A percentile compares a stretch with the other conserved stretches of the same genome.
phyloP scores from a whole-genome alignment of 2,797 vertebrate genomes.

The Acanthurus lineatus region DNA sequence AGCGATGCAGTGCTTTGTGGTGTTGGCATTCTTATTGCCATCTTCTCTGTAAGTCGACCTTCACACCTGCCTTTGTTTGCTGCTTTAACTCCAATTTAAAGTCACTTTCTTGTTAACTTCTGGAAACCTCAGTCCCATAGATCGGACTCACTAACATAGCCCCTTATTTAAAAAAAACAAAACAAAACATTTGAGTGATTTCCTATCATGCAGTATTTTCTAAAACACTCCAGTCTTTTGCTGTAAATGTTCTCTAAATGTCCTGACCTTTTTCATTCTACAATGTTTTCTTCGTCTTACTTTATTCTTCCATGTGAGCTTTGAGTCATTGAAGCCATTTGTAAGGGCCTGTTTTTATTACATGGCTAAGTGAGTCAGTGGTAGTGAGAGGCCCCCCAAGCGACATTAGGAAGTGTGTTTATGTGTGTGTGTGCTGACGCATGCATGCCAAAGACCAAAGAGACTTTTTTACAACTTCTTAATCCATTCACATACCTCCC shows the following conservation, averaged over 20 bases:
- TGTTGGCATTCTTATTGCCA: slow-evolving; percentile 95
- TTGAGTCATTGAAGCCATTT: slow-evolving; percentile 45
- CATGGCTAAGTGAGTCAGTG: slow-evolving; percentile 34
- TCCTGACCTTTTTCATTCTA: slow-evolving; percentile 48
- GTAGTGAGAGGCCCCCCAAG: slow-evolving; percentile 41
- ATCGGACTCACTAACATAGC: slow-evolving; percentile 29
- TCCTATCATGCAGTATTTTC: slow-evolving; percentile 59
- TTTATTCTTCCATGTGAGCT: slow-evolving; percentile 50
- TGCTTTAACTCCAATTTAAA: slow-evolving; percentile 45
- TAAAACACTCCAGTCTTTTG: slow-evolving; percentile 46
- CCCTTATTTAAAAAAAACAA: slow-evolving; percentile 3
- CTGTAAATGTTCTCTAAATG: slow-evolving; percentile 60
- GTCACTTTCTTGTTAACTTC: slow-evolving; percentile 6
- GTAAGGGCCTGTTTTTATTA: slow-evolving; percentile 44
- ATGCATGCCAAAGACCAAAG: slow-evolving; percentile 53
- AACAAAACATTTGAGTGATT: slow-evolving; percentile 45
- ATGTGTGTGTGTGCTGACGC: slow-evolving; percentile 49
- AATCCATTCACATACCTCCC: slow-evolving; percentile 43
- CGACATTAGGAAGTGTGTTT: slow-evolving; percentile 42
- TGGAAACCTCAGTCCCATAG: background rate
- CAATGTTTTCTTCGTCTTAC: slow-evolving; percentile 49
- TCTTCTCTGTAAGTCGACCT: slow-evolving; percentile 92
- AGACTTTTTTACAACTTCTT: slow-evolving; percentile 38
- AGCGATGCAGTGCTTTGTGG: slow-evolving; percentile 95
- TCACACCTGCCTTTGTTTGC: slow-evolving; percentile 63